Conservation (phyloP, 2,888 invertebrate species). For the Pristionchus arcanus region DNA sequence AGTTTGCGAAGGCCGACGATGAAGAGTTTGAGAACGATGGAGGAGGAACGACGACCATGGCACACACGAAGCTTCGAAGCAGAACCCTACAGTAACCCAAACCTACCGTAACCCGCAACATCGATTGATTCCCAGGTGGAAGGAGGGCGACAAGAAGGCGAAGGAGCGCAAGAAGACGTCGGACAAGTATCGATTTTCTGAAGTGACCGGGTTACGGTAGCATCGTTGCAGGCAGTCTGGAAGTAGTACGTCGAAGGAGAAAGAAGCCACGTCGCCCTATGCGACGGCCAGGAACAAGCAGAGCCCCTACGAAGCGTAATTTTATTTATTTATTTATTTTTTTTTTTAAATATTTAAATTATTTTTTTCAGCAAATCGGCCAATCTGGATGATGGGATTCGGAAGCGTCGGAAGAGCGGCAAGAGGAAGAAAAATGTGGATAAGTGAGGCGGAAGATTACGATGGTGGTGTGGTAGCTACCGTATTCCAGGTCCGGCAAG, state of each 20-base stretch:
- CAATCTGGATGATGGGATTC: background rate
- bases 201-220: background rate
- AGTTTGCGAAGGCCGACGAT: slow-evolving; percentile 21
- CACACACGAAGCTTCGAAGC: background rate
- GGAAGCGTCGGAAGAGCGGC: background rate
- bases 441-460: background rate
- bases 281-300: background rate
- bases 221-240: background rate
- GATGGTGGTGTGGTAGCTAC: no score
- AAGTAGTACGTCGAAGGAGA: background rate
- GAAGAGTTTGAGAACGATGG: slow-evolving; percentile 35
- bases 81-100: background rate
- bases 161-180: slow-evolving; percentile 11
- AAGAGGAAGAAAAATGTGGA: slow-evolving; percentile 7
- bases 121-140: slow-evolving; percentile 29
- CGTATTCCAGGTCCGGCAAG: slow-evolving; percentile 17
- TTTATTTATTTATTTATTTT: background rate
- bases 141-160: background rate
- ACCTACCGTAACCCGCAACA: background rate
- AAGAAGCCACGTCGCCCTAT: background rate
- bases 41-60: slow-evolving; percentile 3
- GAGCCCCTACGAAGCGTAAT: background rate
- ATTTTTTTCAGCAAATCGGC: background rate
- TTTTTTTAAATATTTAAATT: background rate
- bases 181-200: background rate